Evolutionary conservation across 2,113 vertebrate species (phyloP).

Genomic region (Siniperca chuatsi): DNA sequence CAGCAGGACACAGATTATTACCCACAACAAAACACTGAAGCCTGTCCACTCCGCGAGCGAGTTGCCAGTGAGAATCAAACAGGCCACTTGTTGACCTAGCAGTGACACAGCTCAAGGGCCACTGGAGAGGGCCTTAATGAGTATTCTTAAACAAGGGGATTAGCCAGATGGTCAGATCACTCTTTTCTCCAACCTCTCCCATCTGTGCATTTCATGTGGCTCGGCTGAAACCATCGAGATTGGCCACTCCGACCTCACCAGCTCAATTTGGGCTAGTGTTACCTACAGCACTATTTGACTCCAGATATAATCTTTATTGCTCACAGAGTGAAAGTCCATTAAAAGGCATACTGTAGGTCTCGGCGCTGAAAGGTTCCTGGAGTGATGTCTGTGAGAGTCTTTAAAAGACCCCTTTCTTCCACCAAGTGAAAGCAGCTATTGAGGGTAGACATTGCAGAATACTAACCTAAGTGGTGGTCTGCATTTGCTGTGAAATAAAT

Average conservation of each 20-base stretch:
- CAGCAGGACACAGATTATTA: constrained; percentile 34
- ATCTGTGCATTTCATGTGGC: constrained; percentile 65
- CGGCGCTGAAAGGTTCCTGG: constrained; percentile 75
- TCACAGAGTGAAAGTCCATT: constrained; percentile 73
- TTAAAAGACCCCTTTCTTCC: constrained; percentile 77
- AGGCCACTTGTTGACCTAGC: constrained; percentile 65
- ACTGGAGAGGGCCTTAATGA: constrained; percentile 61
- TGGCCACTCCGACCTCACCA: constrained; percentile 4
- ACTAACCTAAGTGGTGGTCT: constrained; percentile 63
- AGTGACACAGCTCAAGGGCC: constrained; percentile 60
- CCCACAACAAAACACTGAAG: constrained; percentile 9
- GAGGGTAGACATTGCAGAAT: constrained; percentile 65
- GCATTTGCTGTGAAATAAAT: constrained; percentile 62
- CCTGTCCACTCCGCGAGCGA: neutral
- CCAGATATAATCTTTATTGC: constrained; percentile 80
- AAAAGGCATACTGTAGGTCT: constrained; percentile 75
- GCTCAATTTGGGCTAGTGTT: constrained; percentile 69
- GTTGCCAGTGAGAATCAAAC: constrained; percentile 37
- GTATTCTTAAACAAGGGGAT: constrained; percentile 76
- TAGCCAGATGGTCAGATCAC: constrained; percentile 79
- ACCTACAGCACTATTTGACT: constrained; percentile 72
- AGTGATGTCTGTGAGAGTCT: constrained; percentile 67
- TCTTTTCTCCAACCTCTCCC: constrained; percentile 70
- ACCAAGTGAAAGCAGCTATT: constrained; percentile 77
- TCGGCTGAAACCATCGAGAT: constrained; percentile 57